Conservation (phyloP, 2,888 invertebrate species). For the Corythucha ciliata region DNA sequence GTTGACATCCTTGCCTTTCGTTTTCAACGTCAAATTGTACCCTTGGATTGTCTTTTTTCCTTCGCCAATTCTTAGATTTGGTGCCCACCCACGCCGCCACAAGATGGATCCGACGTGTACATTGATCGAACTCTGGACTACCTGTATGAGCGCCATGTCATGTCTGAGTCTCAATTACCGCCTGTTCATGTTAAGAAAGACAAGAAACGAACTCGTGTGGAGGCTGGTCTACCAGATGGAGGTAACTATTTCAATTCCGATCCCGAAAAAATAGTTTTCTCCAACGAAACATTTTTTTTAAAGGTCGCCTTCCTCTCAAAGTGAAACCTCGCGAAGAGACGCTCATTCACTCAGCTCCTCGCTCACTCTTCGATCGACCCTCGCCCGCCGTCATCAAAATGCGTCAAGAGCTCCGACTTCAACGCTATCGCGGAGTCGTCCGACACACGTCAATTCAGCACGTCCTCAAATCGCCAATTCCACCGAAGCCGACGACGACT, state of each 20-base stretch:
- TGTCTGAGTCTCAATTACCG: slow-evolving; percentile 70
- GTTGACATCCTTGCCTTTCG: slow-evolving; percentile 23
- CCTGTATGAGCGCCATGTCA: slow-evolving; percentile 64
- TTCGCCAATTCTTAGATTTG: slow-evolving; percentile 58
- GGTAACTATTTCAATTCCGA: slow-evolving; percentile 10
- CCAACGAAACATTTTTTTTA: neutral
- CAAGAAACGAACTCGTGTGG: slow-evolving; percentile 59
- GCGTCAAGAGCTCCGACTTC: slow-evolving; percentile 65
- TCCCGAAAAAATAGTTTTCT: neutral
- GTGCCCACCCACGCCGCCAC: slow-evolving; percentile 94
- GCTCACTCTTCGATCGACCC: slow-evolving; percentile 72
- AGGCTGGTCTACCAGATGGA: slow-evolving; percentile 50
- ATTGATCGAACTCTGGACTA: slow-evolving; percentile 75
- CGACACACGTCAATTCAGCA: slow-evolving; percentile 41
- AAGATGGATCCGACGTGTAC: slow-evolving; percentile 85
- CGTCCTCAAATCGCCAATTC: slow-evolving; percentile 46
- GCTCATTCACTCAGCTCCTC: slow-evolving; percentile 58
- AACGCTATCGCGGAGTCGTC: slow-evolving; percentile 55
- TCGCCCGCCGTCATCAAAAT: slow-evolving; percentile 64
- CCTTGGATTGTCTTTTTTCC: neutral
- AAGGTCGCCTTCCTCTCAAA: slow-evolving; percentile 31
- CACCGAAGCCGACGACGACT: slow-evolving; percentile 44
- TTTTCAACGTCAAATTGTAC: neutral
- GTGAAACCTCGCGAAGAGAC: slow-evolving; percentile 56
- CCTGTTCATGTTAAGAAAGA: slow-evolving; percentile 72